Conservation (phyloP, 2,888 invertebrate genomes). For the Amiota communis region DNA sequence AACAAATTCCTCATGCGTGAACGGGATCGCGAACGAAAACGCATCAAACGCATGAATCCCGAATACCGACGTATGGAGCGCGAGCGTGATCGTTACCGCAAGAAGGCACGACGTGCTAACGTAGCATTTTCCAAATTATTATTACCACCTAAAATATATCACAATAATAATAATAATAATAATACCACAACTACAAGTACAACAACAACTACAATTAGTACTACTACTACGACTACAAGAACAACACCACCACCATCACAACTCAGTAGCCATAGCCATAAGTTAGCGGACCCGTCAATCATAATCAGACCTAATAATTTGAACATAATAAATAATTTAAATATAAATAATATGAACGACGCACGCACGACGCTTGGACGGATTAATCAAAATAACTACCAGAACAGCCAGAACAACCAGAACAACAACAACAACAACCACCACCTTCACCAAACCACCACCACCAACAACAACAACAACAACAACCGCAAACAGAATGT, state of each 20-base stretch:
- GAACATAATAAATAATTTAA: not conserved
- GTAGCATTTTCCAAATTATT: constrained; percentile 64
- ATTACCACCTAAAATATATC: constrained; percentile 37
- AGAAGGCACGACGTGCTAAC: constrained; percentile 67
- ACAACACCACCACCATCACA: constrained; percentile 5
- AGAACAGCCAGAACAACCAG: constrained; percentile 7
- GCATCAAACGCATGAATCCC: constrained; percentile 64
- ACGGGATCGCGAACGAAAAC: constrained; percentile 63
- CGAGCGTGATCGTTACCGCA: constrained; percentile 65
- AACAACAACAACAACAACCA: constrained; percentile 12
- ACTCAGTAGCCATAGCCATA: constrained; percentile 1
- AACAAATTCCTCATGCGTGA: constrained; percentile 66
- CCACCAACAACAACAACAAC: constrained; percentile 4
- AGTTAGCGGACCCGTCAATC: constrained; percentile 23
- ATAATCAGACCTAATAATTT: constrained; percentile 8
- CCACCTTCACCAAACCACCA: not conserved
- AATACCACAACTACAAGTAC: constrained; percentile 21
- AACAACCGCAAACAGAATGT: constrained; percentile 16
- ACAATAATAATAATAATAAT: constrained; percentile 32
- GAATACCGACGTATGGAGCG: constrained; percentile 66
- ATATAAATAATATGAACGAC: constrained; percentile 20
- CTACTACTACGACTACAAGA: constrained; percentile 4
- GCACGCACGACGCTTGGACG: not conserved
- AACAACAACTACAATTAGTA: not conserved
- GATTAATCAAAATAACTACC: not conserved